Base-by-base conservation (phyloP, 2,113 vertebrate species). In the Misgurnus mizolepis region DNA sequence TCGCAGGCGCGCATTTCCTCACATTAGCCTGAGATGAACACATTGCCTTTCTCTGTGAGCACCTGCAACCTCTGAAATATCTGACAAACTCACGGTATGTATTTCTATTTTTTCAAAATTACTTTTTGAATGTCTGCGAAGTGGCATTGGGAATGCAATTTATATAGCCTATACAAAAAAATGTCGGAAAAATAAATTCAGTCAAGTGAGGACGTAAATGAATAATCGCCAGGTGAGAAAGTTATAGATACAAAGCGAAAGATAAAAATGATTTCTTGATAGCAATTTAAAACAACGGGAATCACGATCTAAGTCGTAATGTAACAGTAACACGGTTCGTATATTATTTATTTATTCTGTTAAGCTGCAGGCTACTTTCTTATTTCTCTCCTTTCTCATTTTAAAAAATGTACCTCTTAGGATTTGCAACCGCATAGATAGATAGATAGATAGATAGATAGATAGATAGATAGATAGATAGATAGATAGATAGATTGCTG, bases 1-100 rank as follows among this genome's bases (percentile, higher is more conserved):
- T 47, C 73, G 14, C 74, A 65, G 61, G 49, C 74, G 11, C 75
- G 66, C 75, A 40, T 50, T 64, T 76, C 22, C 22, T 62, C 8
- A 45, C 22, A 12, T 15, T 41, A 64, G 12, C 22, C n/a, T 15
- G 43, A 76, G 61, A 40, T 18, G 60, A 39, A 11, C 18, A 40
- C 60, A 39, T 0, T 49, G 12, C 43, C 6, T 14, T 65, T 27
- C 27, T 66, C 41, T 34, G 7, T 10, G 9, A 10, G 41, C 56
- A 76, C 74, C 61, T 76, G 47, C 61, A 40, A 40, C 47, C 9
- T 14, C 47, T n/a, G 22, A 39, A 27, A 53, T 8, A 55, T 15
- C 40, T 11, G 50, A 5, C 55, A 58, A 58, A 17, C 17, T 58
- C 17, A 7, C 11, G 61, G 75, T 77, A 40, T 55, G 75, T 66